Base-by-base conservation (phyloP, 2,888 invertebrate genomes). In the Drosophila kuntzei region DNA sequence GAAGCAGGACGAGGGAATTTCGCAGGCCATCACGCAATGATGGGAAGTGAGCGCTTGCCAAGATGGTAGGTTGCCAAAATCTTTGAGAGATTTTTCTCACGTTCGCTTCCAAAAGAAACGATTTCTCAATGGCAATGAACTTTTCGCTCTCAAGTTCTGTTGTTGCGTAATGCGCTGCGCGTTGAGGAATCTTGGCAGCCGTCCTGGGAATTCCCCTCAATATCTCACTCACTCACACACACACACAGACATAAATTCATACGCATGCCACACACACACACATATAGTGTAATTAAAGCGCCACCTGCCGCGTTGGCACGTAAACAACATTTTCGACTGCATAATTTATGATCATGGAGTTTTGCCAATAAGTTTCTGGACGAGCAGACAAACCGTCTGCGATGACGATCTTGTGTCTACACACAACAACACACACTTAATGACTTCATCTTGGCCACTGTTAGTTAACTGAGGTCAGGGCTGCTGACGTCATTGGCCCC, bases 281-380 rank as follows among this genome's bases (percentile, higher is more conserved):
- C 32, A 54, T 55, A 76, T 39, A 72, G 37, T 83, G 86, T 80
- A 86, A 82, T 82, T 82, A 82, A 86, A 79, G 79, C 80, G 69
- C 86, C 86, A 86, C 86, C 82, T 86, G 80, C 70, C 80, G 76
- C 54, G 70, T 70, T 69, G 71, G 79, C 76, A 78, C 76, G 80
- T 86, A 85, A 82, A 83, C 82, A 83, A 82, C 79, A 55, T 55
- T 74, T 78, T 74, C 59, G 74, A 87, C 87, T 87, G 87, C 73
- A 88, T 90, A 91, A 90, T 91, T 90, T 90, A 90, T 90, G 90
- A 86, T 85, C 90, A 90, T 90, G 90, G 90, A 90, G 90, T 91
- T 90, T 85, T 90, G 90, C 90, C 90, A 90, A 90, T 91, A 90
- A 90, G 86, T 89, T 90, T 70, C 70, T 69, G 76, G 84, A 69